Conservation (phyloP, 2,888 invertebrate genomes). For the Dolomedes plantarius region DNA sequence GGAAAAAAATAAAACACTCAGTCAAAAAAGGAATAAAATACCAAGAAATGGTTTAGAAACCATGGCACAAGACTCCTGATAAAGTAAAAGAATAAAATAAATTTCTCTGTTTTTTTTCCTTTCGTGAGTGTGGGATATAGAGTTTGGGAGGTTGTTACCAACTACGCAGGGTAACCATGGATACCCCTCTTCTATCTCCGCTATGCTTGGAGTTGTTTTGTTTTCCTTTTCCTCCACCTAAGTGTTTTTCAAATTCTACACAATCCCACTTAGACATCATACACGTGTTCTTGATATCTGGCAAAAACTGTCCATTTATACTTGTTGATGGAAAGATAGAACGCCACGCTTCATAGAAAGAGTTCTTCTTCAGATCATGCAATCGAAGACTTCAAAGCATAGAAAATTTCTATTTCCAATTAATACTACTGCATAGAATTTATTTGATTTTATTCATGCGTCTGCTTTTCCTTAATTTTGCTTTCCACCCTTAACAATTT, state of each 20-base stretch:
- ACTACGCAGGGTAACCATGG: constrained; percentile 48
- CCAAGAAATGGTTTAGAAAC: constrained; percentile 6
- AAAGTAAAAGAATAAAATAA: constrained; percentile 37
- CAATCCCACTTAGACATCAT: not conserved
- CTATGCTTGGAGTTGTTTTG: not conserved
- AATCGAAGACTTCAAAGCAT: no score
- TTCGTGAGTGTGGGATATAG: constrained; percentile 8
- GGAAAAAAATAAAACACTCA: not conserved
- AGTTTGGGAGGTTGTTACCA: constrained; percentile 31
- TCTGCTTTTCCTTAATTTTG: no score
- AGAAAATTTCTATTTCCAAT: no score
- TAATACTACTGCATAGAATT: no score
- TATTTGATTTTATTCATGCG: no score
- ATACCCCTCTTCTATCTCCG: constrained; percentile 14
- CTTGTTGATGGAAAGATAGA: not conserved
- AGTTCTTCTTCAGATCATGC: no score
- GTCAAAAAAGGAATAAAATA: constrained; percentile 19
- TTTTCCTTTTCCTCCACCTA: not conserved
- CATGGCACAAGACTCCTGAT: constrained; percentile 13
- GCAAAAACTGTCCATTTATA: not conserved
- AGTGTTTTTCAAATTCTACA: not conserved
- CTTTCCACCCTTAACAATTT: no score
- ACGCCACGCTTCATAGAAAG: no score
- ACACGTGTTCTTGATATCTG: not conserved
- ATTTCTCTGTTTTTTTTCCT: constrained; percentile 16